Percentiles rank a stretch among this genome's conserved stretches.
Evolutionary conservation across 2,113 vertebrate species (phyloP).

Genomic region (Perca schrenkii): DNA sequence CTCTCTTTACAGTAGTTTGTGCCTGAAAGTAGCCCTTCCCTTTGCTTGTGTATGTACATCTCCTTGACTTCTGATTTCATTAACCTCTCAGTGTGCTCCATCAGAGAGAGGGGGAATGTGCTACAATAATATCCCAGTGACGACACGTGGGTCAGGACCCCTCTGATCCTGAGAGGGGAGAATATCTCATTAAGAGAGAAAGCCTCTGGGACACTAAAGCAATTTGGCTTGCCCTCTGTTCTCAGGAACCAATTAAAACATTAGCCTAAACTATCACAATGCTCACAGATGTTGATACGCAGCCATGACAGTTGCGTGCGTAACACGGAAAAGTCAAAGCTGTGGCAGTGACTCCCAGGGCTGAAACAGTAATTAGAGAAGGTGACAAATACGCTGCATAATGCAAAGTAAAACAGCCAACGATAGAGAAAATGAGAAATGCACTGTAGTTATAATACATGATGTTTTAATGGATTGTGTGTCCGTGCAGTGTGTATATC

Average conservation of each 20-base stretch:
- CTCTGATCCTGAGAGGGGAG: conserved; percentile 78
- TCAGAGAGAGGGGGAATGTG: conserved; percentile 58
- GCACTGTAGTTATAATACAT: not conserved
- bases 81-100: conserved; percentile 73
- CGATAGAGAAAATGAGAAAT: conserved; percentile 16
- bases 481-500: not conserved
- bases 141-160: conserved; percentile 80
- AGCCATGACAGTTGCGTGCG: conserved; percentile 57
- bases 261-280: conserved; percentile 80
- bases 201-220: conserved; percentile 83
- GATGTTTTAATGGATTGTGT: conserved; percentile 19
- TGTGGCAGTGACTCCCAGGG: conserved; percentile 62
- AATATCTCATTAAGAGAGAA: conserved; percentile 84
- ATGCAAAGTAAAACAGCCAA: conserved; percentile 54
- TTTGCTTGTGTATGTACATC: conserved; percentile 19
- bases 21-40: conserved; percentile 31
- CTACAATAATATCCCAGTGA: conserved; percentile 78
- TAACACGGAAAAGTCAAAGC: conserved; percentile 63
- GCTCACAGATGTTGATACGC: conserved; percentile 79
- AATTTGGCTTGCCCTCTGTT: conserved; percentile 86
- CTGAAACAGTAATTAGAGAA: conserved; percentile 59
- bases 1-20: not conserved
- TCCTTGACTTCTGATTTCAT: conserved; percentile 73
- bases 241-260: conserved; percentile 86
- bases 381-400: conserved; percentile 44